phyloP scores from a whole-genome alignment of 1,140 invertebrate genomes.

The Diorhabda sublineata region DNA sequence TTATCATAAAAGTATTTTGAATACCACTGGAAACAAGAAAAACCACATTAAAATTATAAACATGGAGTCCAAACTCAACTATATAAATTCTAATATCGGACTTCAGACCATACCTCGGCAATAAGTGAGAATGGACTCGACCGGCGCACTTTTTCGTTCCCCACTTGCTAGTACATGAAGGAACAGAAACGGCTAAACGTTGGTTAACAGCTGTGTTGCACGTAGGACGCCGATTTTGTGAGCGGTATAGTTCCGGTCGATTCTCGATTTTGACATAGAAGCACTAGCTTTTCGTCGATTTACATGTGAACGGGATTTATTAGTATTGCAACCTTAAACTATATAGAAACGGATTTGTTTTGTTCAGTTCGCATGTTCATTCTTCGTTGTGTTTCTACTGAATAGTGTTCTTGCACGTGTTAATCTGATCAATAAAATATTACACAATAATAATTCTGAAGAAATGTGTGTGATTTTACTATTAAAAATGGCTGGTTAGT shows the following conservation, averaged over 20 bases:
- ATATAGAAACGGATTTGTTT: neutral
- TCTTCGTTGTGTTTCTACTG: neutral
- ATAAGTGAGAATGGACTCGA: neutral
- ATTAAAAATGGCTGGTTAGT: constrained; percentile 15
- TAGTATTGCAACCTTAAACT: neutral
- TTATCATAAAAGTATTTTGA: no score
- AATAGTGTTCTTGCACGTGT: neutral
- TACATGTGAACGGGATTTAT: neutral
- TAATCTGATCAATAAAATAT: constrained; percentile 5
- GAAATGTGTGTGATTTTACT: constrained; percentile 14
- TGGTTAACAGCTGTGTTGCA: neutral
- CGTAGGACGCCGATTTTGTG: neutral
- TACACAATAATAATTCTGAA: neutral
- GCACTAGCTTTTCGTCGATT: neutral
- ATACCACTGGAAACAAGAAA: no score
- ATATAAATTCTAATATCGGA: neutral
- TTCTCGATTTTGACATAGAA: neutral
- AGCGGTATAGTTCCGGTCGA: neutral
- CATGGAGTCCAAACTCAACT: no score
- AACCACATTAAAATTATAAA: no score
- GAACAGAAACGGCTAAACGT: neutral
- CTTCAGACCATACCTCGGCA: neutral
- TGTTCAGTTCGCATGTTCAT: neutral
- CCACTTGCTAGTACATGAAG: neutral
- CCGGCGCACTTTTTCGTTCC: neutral